Evolutionary conservation across 53 echinoderm and acorn worm genomes (phyloP), one percentile per base, ranked within the genome.

Genomic region (Echinometra lucunter): DNA sequence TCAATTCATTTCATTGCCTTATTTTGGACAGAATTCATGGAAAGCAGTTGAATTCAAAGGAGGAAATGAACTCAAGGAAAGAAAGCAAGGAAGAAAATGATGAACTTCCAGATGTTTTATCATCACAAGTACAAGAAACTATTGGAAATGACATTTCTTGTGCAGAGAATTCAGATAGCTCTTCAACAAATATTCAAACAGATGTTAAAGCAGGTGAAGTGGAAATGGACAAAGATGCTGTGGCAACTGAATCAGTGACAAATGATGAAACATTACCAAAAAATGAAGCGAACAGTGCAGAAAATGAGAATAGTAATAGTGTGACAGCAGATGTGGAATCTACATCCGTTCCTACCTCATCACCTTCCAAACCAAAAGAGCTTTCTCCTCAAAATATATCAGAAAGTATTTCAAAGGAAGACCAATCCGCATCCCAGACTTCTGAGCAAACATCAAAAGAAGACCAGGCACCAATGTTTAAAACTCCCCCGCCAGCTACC

Each of bases 21-120:
- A 18, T 53, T 85, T 85, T 85, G 9, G n/a, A 85, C 85, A 85
- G 85, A 53, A 85, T 85, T 27, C 49, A 49, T 85, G 85, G 85
- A 13, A 85, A 85, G 28, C 5, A 85, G 28, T 49, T 85, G 49
- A 44, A 45, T 47, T 91, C 70, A 18, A 37, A 13, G 15, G 49
- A 83, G 37, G 7, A 87, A 55, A 66, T 58, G 18, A 82, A 42
- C 6, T 47, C 93, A 80, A 19, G 1, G 19, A n/a, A 58, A 78
- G 57, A 55, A 32, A 47, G 7, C 80, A 93, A 81, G 49, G 82
- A 81, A 45, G 58, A 80, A 40, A 38, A 7, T 49, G 93, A 80
- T 93, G 93, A 93, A 37, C 93, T 93, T 12, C 93, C 93, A 4
- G 78, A 93, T 56, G 37, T 93, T 53, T 35, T 93, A 74, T 80